Percentiles rank a stretch among this genome's conserved stretches.
Conservation (phyloP, 2,113 vertebrate genomes). For the Pluvialis apricaria region DNA sequence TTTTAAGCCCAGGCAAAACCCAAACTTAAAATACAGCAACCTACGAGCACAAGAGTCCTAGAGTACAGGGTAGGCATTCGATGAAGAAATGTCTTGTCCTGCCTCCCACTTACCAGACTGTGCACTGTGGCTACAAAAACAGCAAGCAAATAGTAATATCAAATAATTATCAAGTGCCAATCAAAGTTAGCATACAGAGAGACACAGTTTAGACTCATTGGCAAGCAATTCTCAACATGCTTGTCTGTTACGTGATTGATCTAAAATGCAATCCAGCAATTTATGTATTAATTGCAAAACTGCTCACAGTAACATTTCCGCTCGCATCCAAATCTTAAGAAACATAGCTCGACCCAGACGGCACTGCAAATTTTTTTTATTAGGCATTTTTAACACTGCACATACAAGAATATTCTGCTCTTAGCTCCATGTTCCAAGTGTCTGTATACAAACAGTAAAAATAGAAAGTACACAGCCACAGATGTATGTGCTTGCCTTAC, state of each 20-base stretch:
- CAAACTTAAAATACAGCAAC: not conserved
- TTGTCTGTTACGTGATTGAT: not conserved
- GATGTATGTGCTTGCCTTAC: fast-evolving
- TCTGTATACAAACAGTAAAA: not conserved
- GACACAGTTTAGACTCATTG: not conserved
- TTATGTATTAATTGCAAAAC: not conserved
- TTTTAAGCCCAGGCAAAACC: not conserved
- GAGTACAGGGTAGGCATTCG: not conserved
- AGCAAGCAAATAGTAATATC: not conserved
- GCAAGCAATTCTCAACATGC: not conserved
- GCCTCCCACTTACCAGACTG: not conserved
- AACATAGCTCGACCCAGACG: not conserved
- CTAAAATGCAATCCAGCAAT: not conserved
- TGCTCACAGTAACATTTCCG: not conserved
- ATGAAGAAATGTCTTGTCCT: not conserved
- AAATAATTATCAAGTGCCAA: not conserved
- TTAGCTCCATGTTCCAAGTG: not conserved
- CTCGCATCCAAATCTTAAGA: not conserved
- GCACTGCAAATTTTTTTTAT: not conserved
- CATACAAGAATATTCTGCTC: not conserved
- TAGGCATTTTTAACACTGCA: not conserved
- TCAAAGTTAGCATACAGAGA: not conserved
- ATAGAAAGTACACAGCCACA: fast-evolving
- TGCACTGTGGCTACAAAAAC: not conserved
- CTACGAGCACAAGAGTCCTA: not conserved